Percentiles rank a stretch among this genome's conserved stretches.
Conservation (phyloP, 1,140 invertebrate species). For the Rhizoglyphus robini region DNA sequence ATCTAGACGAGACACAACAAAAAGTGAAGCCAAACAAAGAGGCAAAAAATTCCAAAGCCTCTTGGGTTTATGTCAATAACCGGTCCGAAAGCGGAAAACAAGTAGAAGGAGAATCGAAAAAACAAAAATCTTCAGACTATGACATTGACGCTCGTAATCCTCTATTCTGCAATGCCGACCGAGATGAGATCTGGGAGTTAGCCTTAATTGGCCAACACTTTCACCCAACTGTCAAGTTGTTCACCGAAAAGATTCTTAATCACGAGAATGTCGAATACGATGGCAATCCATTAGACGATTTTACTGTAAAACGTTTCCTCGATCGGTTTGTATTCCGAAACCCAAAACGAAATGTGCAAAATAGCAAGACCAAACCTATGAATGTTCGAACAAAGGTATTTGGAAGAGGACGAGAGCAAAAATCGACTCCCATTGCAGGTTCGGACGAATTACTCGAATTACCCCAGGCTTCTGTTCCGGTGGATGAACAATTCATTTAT, state of each 20-base stretch:
- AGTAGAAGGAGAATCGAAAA: constrained; percentile 18
- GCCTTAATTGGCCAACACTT: constrained; percentile 54
- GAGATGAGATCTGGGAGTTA: constrained; percentile 55
- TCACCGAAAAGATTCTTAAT: constrained; percentile 64
- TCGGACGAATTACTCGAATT: constrained; percentile 51
- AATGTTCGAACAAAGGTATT: constrained; percentile 20
- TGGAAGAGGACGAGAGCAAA: constrained; percentile 40
- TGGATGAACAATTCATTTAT: constrained; percentile 66
- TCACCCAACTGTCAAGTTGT: constrained; percentile 79
- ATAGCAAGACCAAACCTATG: constrained; percentile 34
- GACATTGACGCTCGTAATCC: constrained; percentile 67
- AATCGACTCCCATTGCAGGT: constrained; percentile 35
- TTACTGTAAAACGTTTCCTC: constrained; percentile 71
- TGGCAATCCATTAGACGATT: constrained; percentile 84
- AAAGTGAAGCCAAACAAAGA: not conserved
- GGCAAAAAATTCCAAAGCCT: not conserved
- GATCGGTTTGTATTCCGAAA: constrained; percentile 93
- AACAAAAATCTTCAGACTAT: constrained; percentile 38
- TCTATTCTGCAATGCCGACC: constrained; percentile 55
- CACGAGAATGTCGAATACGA: constrained; percentile 52
- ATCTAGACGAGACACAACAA: constrained; percentile 22
- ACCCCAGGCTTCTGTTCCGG: constrained; percentile 52
- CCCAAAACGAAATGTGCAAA: constrained; percentile 53
- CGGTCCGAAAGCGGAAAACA: constrained; percentile 22
- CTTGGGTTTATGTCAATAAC: not conserved